Percentiles rank a stretch among this genome's conserved stretches.
Evolutionary conservation across 2,888 invertebrate genomes (phyloP).

Genomic region (Dryomyza anilis): DNA sequence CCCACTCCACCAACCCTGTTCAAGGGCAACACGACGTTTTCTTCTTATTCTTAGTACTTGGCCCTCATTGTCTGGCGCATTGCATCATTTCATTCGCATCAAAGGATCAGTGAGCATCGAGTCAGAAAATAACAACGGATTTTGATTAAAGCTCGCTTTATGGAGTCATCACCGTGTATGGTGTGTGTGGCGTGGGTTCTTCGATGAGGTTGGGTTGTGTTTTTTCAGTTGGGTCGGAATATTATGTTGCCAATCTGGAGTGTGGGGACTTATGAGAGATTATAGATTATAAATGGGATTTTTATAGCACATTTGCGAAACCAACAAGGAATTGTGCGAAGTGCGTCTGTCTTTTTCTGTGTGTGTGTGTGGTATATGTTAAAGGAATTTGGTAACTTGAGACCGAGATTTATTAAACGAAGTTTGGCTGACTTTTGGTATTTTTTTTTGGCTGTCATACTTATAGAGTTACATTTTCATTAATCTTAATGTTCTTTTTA

Average conservation of each 20-base stretch:
- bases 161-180: conserved; percentile 31
- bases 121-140: conserved; percentile 67
- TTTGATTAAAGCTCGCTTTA: conserved; percentile 62
- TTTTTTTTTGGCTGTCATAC: too few species aligned
- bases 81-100: conserved; percentile 48
- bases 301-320: conserved; percentile 43
- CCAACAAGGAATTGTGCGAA: too few species aligned
- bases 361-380: too few species aligned
- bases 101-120: conserved; percentile 66
- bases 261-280: conserved; percentile 56
- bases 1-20: conserved; percentile 20
- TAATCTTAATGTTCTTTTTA: too few species aligned
- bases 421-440: too few species aligned
- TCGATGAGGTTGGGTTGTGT: conserved; percentile 3
- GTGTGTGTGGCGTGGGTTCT: conserved; percentile 4
- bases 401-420: too few species aligned
- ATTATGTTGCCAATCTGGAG: conserved; percentile 51
- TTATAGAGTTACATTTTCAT: too few species aligned
- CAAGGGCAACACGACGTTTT: neutral
- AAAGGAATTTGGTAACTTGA: too few species aligned
- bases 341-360: too few species aligned
- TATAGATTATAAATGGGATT: conserved; percentile 60
- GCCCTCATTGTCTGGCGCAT: conserved; percentile 28
- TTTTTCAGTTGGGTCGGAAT: conserved; percentile 32
- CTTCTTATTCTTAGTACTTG: neutral